Evolutionary conservation across 2,888 invertebrate genomes (phyloP), one percentile per base, ranked within the genome.

Genomic region (Pristionchus maxplancki): DNA sequence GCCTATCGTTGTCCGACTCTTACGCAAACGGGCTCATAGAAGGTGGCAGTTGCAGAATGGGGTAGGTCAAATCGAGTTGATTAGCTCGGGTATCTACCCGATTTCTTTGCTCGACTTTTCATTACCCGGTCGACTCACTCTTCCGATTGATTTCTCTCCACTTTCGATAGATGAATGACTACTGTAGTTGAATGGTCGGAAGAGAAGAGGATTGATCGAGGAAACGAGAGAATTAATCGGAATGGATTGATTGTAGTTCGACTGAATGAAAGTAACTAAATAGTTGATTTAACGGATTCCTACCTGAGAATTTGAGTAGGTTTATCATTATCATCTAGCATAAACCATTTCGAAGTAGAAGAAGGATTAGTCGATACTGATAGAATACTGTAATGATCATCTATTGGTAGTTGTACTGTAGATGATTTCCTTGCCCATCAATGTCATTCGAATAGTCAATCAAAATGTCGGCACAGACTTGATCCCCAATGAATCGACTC

Each of bases 151-250:
- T 53, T 50, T 15, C 24, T 83, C 53, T 83, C 82, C 82, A 83
- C 15, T 34, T 53, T 83, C 34, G 82, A 28, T n/a, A 53, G 53
- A 83, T 83, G 53, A 34, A 83, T 37, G 85, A 85, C n/a, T 44
- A 64, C 62, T 37, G 85, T 64, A 28, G 64, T 85, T 2, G n/a
- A 28, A 31, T 11, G 62, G n/a, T 85, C 85, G 40, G 85, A 40
- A 6, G 64, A 64, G 85, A 64, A 85, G 9, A 85, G 48, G 17
- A 85, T 62, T 13, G 85, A 85, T 44, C 85, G 85, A 64, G 85
- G 85, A 31, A 85, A 85, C 6, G 85, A 62, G 31, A 40, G 24
- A 44, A 85, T 15, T 28, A 85, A 44, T 31, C 85, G 85, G 40
- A 53, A 64, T 17, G 85, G 64, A 31, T 28, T 53, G 15, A 15